Conservation (phyloP, 1,140 invertebrate genomes). For the Phocides pigmalion region DNA sequence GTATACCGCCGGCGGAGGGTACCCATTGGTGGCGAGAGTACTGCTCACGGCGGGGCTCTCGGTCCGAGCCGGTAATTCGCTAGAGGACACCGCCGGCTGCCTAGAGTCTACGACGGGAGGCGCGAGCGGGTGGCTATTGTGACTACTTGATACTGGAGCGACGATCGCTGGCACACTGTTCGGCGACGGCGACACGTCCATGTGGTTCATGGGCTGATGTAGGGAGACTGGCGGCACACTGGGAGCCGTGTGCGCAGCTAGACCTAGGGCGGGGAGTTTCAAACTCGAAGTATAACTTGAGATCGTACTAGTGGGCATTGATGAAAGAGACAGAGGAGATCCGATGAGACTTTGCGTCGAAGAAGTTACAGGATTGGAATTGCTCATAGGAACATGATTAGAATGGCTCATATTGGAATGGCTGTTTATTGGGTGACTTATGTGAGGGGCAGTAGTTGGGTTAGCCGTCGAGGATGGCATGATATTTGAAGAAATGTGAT, state of each 20-base stretch:
- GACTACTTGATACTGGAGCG: slow-evolving; percentile 48
- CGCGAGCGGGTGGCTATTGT: slow-evolving; percentile 49
- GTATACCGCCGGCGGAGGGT: slow-evolving; percentile 78
- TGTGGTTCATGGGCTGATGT: slow-evolving; percentile 57
- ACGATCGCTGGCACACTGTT: slow-evolving; percentile 52
- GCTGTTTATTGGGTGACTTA: slow-evolving; percentile 63
- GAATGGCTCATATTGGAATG: slow-evolving; percentile 68
- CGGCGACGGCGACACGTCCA: slow-evolving; percentile 52
- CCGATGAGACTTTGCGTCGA: slow-evolving; percentile 65
- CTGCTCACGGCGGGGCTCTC: slow-evolving; percentile 55
- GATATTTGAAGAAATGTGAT: slow-evolving; percentile 65
- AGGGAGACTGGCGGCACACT: slow-evolving; percentile 53
- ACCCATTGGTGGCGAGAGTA: slow-evolving; percentile 62
- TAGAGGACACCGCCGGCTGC: slow-evolving; percentile 50
- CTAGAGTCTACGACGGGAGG: slow-evolving; percentile 61
- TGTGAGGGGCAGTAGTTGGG: slow-evolving; percentile 50
- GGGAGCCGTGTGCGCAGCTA: slow-evolving; percentile 50
- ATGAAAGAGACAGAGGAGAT: slow-evolving; percentile 50
- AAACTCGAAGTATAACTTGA: slow-evolving; percentile 61
- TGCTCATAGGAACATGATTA: slow-evolving; percentile 57
- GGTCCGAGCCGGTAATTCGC: slow-evolving; percentile 50
- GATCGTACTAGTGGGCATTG: slow-evolving; percentile 61
- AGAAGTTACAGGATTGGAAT: slow-evolving; percentile 51
- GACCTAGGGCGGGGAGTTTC: slow-evolving; percentile 62
- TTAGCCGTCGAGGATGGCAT: slow-evolving; percentile 52